Percentiles rank a stretch among this genome's conserved stretches.
phyloP scores from a whole-genome alignment of 2,113 vertebrate species.

The Rynchops niger region DNA sequence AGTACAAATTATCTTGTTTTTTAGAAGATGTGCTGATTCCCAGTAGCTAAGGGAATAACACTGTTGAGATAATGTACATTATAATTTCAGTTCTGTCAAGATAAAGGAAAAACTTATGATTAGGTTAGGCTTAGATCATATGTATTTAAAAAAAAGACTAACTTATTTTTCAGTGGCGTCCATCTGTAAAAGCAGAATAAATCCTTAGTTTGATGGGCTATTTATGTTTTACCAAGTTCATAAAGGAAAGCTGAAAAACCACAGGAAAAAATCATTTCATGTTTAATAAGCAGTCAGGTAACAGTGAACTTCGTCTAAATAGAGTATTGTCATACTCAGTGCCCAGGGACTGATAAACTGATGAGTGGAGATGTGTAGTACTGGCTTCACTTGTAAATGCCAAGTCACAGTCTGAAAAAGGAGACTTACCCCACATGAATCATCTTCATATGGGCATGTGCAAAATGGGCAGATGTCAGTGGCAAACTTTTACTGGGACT shows the following conservation, averaged over 20 bases:
- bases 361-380: too few species aligned
- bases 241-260: not conserved
- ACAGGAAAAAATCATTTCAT: not conserved
- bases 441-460: not conserved
- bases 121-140: not conserved
- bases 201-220: not conserved
- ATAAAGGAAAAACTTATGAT: not conserved
- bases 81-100: not conserved
- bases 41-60: not conserved
- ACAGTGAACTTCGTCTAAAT: not conserved
- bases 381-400: not conserved
- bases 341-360: too few species aligned
- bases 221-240: not conserved
- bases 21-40: not conserved
- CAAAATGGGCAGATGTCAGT: not conserved
- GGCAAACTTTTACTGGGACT: not conserved
- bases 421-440: not conserved
- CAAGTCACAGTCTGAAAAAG: not conserved
- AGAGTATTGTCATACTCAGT: accelerated
- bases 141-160: not conserved
- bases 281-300: not conserved
- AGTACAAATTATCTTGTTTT: not conserved
- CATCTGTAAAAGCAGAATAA: not conserved
- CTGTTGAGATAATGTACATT: not conserved
- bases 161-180: not conserved